Evolutionary conservation across 2,113 vertebrate species (phyloP).

Genomic region (Sula dactylatra): DNA sequence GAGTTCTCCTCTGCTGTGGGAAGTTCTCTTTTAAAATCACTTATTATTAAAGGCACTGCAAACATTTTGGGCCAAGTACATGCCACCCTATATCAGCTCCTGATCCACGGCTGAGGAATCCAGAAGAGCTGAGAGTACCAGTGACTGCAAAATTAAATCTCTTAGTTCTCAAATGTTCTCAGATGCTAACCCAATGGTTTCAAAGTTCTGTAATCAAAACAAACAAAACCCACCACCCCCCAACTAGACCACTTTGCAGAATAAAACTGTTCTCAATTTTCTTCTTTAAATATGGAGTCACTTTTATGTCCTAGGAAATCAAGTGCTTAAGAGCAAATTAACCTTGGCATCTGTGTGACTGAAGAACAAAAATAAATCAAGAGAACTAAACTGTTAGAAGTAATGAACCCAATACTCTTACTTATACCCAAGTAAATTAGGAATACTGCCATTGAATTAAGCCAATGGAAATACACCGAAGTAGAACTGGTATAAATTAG

Average conservation of each 20-base stretch:
- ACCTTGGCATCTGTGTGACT: background rate
- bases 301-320: constrained; percentile 17
- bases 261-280: background rate
- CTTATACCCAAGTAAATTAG: background rate
- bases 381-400: constrained; percentile 10
- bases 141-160: background rate
- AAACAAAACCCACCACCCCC: background rate
- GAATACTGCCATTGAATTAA: constrained; percentile 27
- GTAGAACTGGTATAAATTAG: constrained; percentile 28
- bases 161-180: background rate
- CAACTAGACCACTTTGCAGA: background rate
- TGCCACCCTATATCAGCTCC: background rate
- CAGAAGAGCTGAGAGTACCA: background rate
- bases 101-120: background rate
- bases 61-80: background rate
- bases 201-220: background rate
- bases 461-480: constrained; percentile 21
- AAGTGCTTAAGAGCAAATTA: constrained; percentile 21
- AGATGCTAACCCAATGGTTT: background rate
- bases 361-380: constrained; percentile 37
- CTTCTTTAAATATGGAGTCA: background rate
- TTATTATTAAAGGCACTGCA: background rate
- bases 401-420: background rate
- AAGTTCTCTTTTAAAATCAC: background rate
- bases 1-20: background rate